phyloP scores from a whole-genome alignment of 2,113 vertebrate genomes.

The Panurus biarmicus region DNA sequence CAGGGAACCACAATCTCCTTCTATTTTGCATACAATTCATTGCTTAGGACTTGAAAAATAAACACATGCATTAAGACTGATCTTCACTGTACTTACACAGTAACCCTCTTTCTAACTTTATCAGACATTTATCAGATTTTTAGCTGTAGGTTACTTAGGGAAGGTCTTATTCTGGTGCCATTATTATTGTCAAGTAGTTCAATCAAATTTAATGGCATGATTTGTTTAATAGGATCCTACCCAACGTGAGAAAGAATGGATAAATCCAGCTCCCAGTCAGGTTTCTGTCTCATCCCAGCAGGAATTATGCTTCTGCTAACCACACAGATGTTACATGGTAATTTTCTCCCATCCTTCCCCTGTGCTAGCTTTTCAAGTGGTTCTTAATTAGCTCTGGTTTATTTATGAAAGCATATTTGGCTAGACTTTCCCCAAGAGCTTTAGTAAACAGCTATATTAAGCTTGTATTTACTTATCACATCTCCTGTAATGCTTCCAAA shows the following conservation, averaged over 20 bases:
- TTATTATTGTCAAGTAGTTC: neutral
- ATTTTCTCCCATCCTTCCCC: conserved; percentile 17
- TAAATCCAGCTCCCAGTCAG: neutral
- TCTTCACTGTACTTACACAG: neutral
- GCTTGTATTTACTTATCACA: neutral
- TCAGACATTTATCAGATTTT: neutral
- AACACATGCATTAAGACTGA: neutral
- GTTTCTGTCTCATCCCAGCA: neutral
- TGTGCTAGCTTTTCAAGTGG: conserved; percentile 15
- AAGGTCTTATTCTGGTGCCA: neutral
- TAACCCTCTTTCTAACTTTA: neutral
- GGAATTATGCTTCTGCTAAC: neutral
- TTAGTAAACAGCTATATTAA: neutral
- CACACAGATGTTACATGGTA: neutral
- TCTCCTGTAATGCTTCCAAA: neutral
- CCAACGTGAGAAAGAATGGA: neutral
- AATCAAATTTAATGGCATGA: neutral
- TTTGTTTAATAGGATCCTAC: neutral
- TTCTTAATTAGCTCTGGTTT: conserved; percentile 49
- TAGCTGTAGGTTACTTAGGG: neutral
- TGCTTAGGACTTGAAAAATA: neutral
- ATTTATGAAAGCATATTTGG: conserved; percentile 50
- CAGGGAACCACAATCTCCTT: neutral
- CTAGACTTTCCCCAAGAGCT: conserved; percentile 26
- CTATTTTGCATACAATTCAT: neutral